phyloP scores from a whole-genome alignment of 2,888 invertebrate species.

The Hermaeophaga mercurialis region DNA sequence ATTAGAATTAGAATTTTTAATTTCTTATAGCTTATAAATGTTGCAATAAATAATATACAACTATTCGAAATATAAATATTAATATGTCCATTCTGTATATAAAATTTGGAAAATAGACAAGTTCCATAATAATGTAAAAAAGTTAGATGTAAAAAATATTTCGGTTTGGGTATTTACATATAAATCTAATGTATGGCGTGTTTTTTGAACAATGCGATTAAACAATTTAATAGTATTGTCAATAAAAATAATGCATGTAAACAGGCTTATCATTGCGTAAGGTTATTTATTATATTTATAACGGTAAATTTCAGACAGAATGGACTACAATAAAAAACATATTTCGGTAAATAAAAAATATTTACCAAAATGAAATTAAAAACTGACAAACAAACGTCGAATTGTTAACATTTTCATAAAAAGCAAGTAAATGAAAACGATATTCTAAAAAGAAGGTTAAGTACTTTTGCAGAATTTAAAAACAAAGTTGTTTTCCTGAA shows the following conservation, averaged over 20 bases:
- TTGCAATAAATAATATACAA: too few relatives aligned
- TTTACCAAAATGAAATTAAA: constrained; percentile 6
- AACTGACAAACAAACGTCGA: constrained; percentile 4
- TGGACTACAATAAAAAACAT: neutral
- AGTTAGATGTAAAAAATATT: too few relatives aligned
- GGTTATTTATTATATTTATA: constrained; percentile 4
- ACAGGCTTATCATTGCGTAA: constrained; percentile 9
- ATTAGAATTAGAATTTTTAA: too few relatives aligned
- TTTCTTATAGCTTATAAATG: too few relatives aligned
- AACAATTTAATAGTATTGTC: neutral
- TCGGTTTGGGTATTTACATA: too few relatives aligned
- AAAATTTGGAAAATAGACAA: too few relatives aligned
- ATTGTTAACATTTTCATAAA: constrained; percentile 9
- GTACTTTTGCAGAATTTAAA: constrained; percentile 31
- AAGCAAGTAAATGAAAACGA: constrained; percentile 19
- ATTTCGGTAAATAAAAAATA: constrained; percentile 20
- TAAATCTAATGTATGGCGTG: neutral
- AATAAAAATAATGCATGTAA: constrained; percentile 6
- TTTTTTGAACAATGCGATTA: constrained; percentile 1
- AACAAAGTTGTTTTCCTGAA: constrained; percentile 32
- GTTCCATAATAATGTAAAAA: too few relatives aligned
- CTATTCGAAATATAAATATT: too few relatives aligned
- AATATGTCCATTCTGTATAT: too few relatives aligned
- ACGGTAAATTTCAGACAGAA: constrained; percentile 1
- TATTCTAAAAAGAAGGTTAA: constrained; percentile 25